phyloP scores from a whole-genome alignment of 2,888 invertebrate genomes.

The Cheilosia pagana region DNA sequence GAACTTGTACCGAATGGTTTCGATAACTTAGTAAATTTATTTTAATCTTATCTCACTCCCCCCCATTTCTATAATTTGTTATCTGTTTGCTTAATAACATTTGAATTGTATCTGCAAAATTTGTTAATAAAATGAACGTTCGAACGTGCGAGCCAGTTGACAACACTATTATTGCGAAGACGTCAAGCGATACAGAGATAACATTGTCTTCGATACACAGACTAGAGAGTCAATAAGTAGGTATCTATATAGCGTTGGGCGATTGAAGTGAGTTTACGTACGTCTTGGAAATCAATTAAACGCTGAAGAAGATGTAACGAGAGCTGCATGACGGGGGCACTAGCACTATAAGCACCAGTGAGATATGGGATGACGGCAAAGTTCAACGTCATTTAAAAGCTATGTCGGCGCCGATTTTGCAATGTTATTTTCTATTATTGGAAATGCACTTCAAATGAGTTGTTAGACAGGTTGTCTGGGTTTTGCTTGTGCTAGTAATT shows the following conservation, averaged over 20 bases:
- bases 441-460: constrained; percentile 47
- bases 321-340: constrained; percentile 4
- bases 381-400: constrained; percentile 51
- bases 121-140: constrained; percentile 31
- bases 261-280: constrained; percentile 47
- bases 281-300: constrained; percentile 37
- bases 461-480: constrained; percentile 59
- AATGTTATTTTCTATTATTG: constrained; percentile 33
- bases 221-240: constrained; percentile 29
- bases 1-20: constrained; percentile 14
- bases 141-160: constrained; percentile 32
- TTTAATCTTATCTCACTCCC: constrained; percentile 48
- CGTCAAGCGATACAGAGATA: constrained; percentile 1
- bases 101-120: constrained; percentile 37
- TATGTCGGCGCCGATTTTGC: constrained; percentile 37
- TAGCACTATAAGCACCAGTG: constrained; percentile 1
- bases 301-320: not conserved
- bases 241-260: constrained; percentile 28
- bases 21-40: constrained; percentile 19
- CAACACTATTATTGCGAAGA: constrained; percentile 35
- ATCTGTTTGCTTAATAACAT: constrained; percentile 12
- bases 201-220: constrained; percentile 3
- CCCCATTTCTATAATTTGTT: constrained; percentile 25
- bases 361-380: constrained; percentile 31
- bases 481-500: constrained; percentile 20